Evolutionary conservation across 1,140 invertebrate species (phyloP).

Genomic region (Anthonomus grandis): DNA sequence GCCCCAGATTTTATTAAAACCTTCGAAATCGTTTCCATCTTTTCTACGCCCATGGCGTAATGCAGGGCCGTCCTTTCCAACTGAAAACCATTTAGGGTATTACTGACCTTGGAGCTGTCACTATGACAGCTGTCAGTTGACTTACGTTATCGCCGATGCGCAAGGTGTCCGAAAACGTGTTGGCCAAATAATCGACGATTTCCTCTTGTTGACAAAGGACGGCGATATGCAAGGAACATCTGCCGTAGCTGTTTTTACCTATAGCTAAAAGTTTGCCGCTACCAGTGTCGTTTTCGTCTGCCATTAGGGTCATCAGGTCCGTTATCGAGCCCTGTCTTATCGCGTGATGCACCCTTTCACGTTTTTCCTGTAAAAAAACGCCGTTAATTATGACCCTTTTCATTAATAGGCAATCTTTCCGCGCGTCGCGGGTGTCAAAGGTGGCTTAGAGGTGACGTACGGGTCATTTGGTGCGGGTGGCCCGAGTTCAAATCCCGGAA

Average conservation of each 20-base stretch:
- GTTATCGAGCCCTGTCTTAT: constrained; percentile 64
- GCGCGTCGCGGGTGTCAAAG: too few species aligned
- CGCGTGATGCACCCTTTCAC: constrained; percentile 72
- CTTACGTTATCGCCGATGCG: constrained; percentile 81
- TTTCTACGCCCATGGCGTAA: constrained; percentile 85
- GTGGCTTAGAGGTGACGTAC: too few species aligned
- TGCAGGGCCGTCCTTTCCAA: constrained; percentile 81
- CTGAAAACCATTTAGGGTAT: constrained; percentile 52
- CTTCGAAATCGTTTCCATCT: constrained; percentile 74
- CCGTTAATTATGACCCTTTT: too few species aligned
- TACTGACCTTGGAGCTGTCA: too few species aligned
- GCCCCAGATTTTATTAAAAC: constrained; percentile 79
- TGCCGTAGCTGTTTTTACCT: constrained; percentile 69
- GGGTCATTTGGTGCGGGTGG: too few species aligned
- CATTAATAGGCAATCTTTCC: too few species aligned
- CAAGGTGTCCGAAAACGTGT: constrained; percentile 68
- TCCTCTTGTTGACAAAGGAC: constrained; percentile 76
- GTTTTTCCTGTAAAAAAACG: constrained; percentile 56
- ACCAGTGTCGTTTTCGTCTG: constrained; percentile 53
- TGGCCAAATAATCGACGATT: constrained; percentile 70
- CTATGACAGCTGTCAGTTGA: constrained; percentile 15
- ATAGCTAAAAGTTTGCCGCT: constrained; percentile 65
- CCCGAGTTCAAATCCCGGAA: too few species aligned
- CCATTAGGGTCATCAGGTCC: constrained; percentile 59
- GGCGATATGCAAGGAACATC: constrained; percentile 76